Evolutionary conservation across 2,113 vertebrate species (phyloP).

Genomic region (Peromyscus maniculatus): DNA sequence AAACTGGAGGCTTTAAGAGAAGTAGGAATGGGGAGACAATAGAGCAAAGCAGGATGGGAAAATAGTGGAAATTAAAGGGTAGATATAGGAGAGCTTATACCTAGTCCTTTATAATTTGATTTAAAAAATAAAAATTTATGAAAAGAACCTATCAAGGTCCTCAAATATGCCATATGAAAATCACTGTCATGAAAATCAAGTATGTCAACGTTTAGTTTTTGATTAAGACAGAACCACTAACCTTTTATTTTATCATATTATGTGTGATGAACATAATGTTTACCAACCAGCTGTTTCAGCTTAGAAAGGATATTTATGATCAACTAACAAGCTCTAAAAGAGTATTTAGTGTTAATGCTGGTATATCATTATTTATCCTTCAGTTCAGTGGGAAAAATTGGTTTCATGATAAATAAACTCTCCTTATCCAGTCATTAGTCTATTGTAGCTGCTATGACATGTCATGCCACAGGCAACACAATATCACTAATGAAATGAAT

Average conservation of each 20-base stretch:
- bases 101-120: background rate
- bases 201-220: slow-evolving; percentile 36
- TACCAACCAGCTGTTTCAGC: slow-evolving; percentile 83
- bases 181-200: background rate
- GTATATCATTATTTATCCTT: slow-evolving; percentile 85
- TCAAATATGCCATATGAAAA: background rate
- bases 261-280: slow-evolving; percentile 60
- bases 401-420: slow-evolving; percentile 87
- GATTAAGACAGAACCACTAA: background rate
- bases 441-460: slow-evolving; percentile 83
- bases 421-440: slow-evolving; percentile 86
- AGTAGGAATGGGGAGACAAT: background rate
- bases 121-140: background rate
- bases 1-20: background rate
- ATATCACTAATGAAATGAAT: slow-evolving; percentile 85
- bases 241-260: slow-evolving; percentile 68
- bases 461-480: slow-evolving; percentile 78
- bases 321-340: slow-evolving; percentile 82
- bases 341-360: slow-evolving; percentile 86
- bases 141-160: background rate
- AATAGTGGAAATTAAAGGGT: background rate
- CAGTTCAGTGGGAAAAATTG: slow-evolving; percentile 83
- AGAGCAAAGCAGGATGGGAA: background rate
- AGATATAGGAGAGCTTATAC: background rate
- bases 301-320: slow-evolving; percentile 85